Conservation (phyloP, 2,797 vertebrate species). For the Xiphorhynchus erythropygius region DNA sequence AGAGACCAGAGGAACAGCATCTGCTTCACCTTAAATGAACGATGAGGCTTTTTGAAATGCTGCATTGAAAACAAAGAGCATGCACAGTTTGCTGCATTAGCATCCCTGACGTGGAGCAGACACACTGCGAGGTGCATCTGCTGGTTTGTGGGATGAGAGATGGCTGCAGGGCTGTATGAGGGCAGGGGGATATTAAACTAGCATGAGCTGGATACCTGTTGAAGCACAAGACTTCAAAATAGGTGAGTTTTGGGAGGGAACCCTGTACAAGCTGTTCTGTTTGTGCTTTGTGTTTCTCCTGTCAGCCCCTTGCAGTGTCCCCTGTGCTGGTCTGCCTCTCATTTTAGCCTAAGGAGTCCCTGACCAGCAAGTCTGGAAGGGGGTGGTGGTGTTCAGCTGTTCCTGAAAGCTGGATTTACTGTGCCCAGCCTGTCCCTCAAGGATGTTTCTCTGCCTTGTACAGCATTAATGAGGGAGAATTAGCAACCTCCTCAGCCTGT, state of each 20-base stretch:
- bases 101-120: not conserved
- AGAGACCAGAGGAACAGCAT: constrained; percentile 49
- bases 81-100: not conserved
- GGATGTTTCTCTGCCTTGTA: not conserved
- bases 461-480: not conserved
- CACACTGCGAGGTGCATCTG: not conserved
- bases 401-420: constrained; percentile 4
- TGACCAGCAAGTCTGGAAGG: not conserved
- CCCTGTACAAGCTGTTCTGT: not conserved
- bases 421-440: not conserved
- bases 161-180: not conserved
- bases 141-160: not conserved
- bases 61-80: not conserved
- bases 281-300: not conserved
- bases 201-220: not conserved
- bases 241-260: not conserved
- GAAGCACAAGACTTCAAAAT: not conserved
- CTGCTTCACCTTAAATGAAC: constrained; percentile 63
- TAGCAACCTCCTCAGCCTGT: constrained; percentile 1
- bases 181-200: not conserved
- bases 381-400: not conserved
- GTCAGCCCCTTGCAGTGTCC: not conserved
- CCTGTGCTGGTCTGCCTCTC: not conserved
- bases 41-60: not conserved
- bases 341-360: not conserved